A percentile compares a stretch with the other conserved stretches of the same genome.
phyloP scores from a whole-genome alignment of 2,888 invertebrate genomes.

The Pseudoips prasinana region DNA sequence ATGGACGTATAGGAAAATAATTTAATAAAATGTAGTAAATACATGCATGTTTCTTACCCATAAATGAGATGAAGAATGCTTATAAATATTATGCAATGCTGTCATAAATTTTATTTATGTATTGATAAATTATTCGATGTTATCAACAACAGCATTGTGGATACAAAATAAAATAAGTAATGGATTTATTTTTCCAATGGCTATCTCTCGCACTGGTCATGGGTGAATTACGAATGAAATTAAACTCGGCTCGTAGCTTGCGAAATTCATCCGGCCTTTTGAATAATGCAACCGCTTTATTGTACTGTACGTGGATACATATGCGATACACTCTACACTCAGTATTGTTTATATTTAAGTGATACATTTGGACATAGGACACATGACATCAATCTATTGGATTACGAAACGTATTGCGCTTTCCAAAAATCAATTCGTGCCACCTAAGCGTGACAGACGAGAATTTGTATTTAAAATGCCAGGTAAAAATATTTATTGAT shows the following conservation, averaged over 20 bases:
- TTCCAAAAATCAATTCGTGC: conserved; percentile 19
- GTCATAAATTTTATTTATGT: too few relatives aligned
- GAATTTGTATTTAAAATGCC: conserved; percentile 14
- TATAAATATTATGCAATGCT: too few relatives aligned
- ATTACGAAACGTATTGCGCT: conserved; percentile 12
- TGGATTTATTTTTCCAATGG: conserved; percentile 51
- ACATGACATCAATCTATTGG: conserved; percentile 19
- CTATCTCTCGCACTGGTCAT: conserved; percentile 48
- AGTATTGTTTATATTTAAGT: conserved; percentile 44
- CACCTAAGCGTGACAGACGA: conserved; percentile 15
- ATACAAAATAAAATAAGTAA: conserved; percentile 42
- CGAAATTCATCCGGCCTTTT: conserved; percentile 68
- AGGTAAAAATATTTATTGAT: conserved; percentile 17
- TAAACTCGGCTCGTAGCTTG: conserved; percentile 58
- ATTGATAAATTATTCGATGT: too few relatives aligned
- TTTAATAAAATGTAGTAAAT: too few relatives aligned
- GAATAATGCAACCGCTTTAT: conserved; percentile 75
- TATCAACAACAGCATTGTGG: too few relatives aligned
- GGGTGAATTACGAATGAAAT: conserved; percentile 66
- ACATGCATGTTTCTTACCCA: too few relatives aligned
- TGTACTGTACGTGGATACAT: conserved; percentile 49
- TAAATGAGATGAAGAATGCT: too few relatives aligned
- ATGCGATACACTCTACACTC: conserved; percentile 38
- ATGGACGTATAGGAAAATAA: too few relatives aligned
- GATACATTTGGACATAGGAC: conserved; percentile 13